Percentiles rank a stretch among this genome's conserved stretches.
phyloP scores from a whole-genome alignment of 2,888 invertebrate species.

The Habroteleia sp. region DNA sequence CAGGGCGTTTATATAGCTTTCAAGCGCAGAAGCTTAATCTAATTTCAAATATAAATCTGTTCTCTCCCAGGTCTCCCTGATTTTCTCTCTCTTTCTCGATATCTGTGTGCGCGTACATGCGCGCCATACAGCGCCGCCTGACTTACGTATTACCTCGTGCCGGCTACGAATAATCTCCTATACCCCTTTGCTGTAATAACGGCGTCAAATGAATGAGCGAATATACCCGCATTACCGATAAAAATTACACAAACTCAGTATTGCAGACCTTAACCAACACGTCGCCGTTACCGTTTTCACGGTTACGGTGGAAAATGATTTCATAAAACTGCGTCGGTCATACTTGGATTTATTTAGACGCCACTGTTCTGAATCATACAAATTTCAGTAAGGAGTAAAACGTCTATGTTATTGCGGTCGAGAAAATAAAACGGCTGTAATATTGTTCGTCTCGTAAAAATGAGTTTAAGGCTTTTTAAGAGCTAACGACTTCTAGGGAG shows the following conservation, averaged over 20 bases:
- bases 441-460: not conserved
- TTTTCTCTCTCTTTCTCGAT: conserved; percentile 65
- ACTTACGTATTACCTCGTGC: conserved; percentile 70
- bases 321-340: conserved; percentile 15
- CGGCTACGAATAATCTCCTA: conserved; percentile 73
- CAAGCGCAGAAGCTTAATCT: conserved; percentile 81
- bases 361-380: conserved; percentile 18
- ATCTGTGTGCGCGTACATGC: conserved; percentile 54
- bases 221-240: conserved; percentile 47
- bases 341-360: conserved; percentile 19
- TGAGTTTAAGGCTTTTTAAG: not conserved
- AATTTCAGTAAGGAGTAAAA: conserved; percentile 1
- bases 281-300: conserved; percentile 23
- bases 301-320: conserved; percentile 21
- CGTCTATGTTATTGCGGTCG: conserved; percentile 9
- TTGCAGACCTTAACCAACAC: conserved; percentile 37
- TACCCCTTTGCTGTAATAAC: conserved; percentile 64
- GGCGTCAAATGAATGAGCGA: conserved; percentile 59
- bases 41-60: conserved; percentile 81
- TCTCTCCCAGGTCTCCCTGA: conserved; percentile 72
- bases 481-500: not conserved
- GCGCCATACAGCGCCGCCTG: conserved; percentile 59
- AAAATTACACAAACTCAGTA: conserved; percentile 51
- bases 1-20: conserved; percentile 80
- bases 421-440: conserved; percentile 4